Percentiles rank a stretch among this genome's conserved stretches.
Conservation (phyloP, 2,888 invertebrate species). For the Lissocephala sabroskyi region DNA sequence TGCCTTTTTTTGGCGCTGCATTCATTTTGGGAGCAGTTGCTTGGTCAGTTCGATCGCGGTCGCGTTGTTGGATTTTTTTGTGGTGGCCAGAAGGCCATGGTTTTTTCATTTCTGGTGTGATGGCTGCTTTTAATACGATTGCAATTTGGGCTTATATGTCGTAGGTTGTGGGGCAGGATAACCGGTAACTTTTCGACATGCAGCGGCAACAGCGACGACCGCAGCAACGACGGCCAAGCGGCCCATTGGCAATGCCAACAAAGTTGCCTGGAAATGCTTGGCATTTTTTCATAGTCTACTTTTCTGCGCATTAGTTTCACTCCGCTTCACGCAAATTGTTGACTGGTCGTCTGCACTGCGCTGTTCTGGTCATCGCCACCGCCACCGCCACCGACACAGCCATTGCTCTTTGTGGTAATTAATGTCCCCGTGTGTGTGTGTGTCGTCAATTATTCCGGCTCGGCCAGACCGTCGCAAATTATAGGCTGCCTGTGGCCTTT, state of each 20-base stretch:
- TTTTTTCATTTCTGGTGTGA: constrained; percentile 27
- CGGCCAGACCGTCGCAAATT: constrained; percentile 50
- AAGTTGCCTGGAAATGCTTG: constrained; percentile 13
- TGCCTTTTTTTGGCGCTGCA: constrained; percentile 31
- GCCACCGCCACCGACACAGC: constrained; percentile 9
- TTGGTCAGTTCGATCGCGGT: constrained; percentile 2
- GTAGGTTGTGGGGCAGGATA: constrained; percentile 16
- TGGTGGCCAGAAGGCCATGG: constrained; percentile 10
- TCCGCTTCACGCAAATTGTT: constrained; percentile 46
- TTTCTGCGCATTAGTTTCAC: constrained; percentile 54
- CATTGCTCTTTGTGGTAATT: constrained; percentile 38
- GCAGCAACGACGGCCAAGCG: neutral
- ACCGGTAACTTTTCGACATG: constrained; percentile 26
- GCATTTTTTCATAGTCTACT: constrained; percentile 36
- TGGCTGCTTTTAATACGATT: constrained; percentile 56
- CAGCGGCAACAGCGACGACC: constrained; percentile 9
- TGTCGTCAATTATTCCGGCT: constrained; percentile 49
- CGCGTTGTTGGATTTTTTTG: constrained; percentile 11
- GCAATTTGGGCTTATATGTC: constrained; percentile 51
- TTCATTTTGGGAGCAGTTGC: constrained; percentile 18
- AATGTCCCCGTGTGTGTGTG: constrained; percentile 29
- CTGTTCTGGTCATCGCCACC: neutral
- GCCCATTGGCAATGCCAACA: constrained; percentile 5
- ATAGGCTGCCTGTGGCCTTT: constrained; percentile 31
- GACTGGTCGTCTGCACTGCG: constrained; percentile 23